These are phyloP conservation scores for Dolichotis patagonum DNA, from an alignment of 2,113 vertebrate genomes.

Conservation along the genomic window DNA sequence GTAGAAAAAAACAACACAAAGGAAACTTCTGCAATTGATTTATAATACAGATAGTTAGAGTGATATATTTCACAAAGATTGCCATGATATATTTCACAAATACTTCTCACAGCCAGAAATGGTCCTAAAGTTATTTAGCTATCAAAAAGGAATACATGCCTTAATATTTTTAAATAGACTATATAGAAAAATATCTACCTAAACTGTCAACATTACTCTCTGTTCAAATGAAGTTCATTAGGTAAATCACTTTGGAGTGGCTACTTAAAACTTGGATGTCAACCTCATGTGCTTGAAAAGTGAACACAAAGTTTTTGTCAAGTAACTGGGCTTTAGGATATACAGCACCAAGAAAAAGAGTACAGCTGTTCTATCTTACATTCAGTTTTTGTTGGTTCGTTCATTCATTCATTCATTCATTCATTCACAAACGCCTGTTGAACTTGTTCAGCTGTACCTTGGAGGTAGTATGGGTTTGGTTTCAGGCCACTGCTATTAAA, in stretches of 20 bases:
- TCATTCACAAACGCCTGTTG: not conserved
- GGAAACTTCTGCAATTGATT: slow-evolving; percentile 42
- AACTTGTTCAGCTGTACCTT: not conserved
- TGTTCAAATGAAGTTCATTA: slow-evolving; percentile 47
- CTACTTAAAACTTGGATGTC: not conserved
- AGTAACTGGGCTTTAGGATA: not conserved
- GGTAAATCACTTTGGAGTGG: not conserved
- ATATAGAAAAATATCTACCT: not conserved
- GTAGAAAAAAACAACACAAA: slow-evolving; percentile 46
- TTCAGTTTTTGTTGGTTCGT: not conserved
- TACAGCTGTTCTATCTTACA: not conserved
- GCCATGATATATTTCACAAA: too few relatives aligned
- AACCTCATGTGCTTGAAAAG: not conserved
- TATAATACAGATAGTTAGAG: slow-evolving; percentile 64
- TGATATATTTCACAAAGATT: slow-evolving; percentile 53
- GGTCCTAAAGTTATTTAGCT: slow-evolving; percentile 60
- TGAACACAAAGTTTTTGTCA: not conserved
- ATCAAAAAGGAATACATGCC: slow-evolving; percentile 33
- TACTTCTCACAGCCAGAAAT: slow-evolving; percentile 53
- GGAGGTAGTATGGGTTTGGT: not conserved
- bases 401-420: not conserved
- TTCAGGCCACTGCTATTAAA: not conserved
- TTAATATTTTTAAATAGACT: slow-evolving; percentile 45
- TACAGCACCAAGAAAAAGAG: not conserved
- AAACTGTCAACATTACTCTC: slow-evolving; percentile 6